These are phyloP conservation scores for Pelobates cultripes DNA, from an alignment of 2,797 vertebrate species.

Conservation along the genomic window DNA sequence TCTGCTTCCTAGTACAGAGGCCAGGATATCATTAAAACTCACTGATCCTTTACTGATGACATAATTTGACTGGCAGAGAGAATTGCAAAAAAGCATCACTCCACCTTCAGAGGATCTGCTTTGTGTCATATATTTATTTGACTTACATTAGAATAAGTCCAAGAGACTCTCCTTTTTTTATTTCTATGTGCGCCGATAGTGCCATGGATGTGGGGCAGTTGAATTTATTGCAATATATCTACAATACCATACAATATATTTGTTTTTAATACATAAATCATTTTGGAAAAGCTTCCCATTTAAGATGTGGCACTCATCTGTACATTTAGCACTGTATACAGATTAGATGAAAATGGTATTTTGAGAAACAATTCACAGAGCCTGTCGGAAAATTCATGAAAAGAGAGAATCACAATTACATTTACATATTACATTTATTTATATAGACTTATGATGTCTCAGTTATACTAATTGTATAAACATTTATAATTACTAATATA, in stretches of 20 bases:
- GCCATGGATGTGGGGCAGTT: constrained; percentile 60
- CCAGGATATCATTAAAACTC: constrained; percentile 83
- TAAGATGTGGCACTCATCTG: background rate
- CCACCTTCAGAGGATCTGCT: constrained; percentile 81
- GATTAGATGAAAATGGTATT: constrained; percentile 60
- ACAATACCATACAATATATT: background rate
- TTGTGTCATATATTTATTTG: constrained; percentile 86
- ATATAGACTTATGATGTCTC: constrained; percentile 71
- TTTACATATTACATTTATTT: constrained; percentile 69
- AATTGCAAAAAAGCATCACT: constrained; percentile 77
- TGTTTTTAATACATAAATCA: background rate
- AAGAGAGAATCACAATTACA: constrained; percentile 58
- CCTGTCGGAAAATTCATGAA: constrained; percentile 68
- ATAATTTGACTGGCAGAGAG: constrained; percentile 85
- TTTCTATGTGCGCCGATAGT: background rate
- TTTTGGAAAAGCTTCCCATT: background rate
- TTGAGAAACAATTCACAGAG: constrained; percentile 65
- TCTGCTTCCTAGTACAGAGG: constrained; percentile 79
- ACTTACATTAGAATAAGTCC: constrained; percentile 94
- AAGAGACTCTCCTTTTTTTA: constrained; percentile 58
- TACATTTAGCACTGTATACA: constrained; percentile 36
- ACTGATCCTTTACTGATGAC: constrained; percentile 93
- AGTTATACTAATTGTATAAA: background rate
- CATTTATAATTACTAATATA: constrained; percentile 66
- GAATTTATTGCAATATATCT: constrained; percentile 65